Evolutionary conservation across 35 echinoderm and acorn worm species (phyloP).

Genomic region (Antedon bifida): DNA sequence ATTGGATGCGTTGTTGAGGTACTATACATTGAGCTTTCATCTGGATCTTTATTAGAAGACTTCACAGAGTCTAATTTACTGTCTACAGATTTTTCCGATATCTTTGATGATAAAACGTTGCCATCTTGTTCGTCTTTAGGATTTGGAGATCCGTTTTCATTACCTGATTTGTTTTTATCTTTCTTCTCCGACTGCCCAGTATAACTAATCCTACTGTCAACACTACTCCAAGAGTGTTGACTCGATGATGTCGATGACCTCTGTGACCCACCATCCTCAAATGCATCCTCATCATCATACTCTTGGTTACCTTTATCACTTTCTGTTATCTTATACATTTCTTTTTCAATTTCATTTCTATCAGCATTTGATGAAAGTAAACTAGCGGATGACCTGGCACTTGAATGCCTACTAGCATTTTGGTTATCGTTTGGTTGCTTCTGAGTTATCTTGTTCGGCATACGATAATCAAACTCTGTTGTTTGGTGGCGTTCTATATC

Average conservation of each 20-base stretch:
- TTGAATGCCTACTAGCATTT: constrained; percentile 24
- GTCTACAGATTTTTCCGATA: neutral
- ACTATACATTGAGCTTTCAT: neutral
- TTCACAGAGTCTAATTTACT: constrained; percentile 2
- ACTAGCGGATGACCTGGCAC: neutral
- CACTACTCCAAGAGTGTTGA: neutral
- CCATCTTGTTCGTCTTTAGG: constrained; percentile 1
- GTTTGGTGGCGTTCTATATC: constrained; percentile 33
- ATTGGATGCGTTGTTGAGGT: too few relatives aligned
- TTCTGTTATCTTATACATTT: neutral
- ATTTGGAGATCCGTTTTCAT: constrained; percentile 1
- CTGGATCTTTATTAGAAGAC: neutral
- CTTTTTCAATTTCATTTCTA: neutral
- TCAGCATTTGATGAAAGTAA: neutral
- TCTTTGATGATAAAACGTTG: neutral
- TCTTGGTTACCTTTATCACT: constrained; percentile 1
- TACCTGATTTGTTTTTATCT: neutral
- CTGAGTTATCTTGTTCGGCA: neutral
- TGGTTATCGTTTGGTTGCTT: constrained; percentile 40
- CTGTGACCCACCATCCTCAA: constrained; percentile 1
- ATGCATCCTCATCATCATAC: constrained; percentile 5
- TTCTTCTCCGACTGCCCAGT: neutral
- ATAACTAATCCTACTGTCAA: neutral
- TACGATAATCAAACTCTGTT: constrained; percentile 66
- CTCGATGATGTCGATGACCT: constrained; percentile 16